A percentile compares a stretch with the other conserved stretches of the same genome.
These are phyloP conservation scores for Numenius arquata DNA, from an alignment of 2,113 vertebrate species.

Conservation along the genomic window DNA sequence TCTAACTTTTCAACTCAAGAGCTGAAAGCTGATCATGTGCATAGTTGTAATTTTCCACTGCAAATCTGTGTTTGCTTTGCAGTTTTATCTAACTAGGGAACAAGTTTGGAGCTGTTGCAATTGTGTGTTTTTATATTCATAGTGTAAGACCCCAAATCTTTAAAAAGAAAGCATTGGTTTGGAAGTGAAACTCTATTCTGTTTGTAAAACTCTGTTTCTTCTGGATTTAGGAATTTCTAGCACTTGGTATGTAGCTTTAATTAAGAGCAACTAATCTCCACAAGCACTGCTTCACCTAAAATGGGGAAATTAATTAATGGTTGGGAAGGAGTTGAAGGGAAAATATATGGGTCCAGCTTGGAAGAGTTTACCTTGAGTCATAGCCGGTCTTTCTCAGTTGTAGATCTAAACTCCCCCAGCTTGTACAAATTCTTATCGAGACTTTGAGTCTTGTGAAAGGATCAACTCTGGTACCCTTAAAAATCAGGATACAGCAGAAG, in stretches of 20 bases:
- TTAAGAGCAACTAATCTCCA: background rate
- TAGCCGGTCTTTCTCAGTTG: background rate
- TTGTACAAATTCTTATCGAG: background rate
- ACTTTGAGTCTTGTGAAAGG: background rate
- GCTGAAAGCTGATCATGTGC: background rate
- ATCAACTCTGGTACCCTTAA: background rate
- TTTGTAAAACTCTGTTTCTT: background rate
- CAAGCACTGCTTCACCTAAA: background rate
- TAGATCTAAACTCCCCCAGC: background rate
- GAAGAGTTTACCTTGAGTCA: background rate
- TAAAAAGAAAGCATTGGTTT: background rate
- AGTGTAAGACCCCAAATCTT: background rate
- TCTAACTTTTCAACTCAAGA: background rate
- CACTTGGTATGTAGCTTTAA: background rate
- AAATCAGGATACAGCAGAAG: background rate
- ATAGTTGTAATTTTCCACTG: background rate
- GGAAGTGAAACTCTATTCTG: background rate
- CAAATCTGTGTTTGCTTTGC: background rate
- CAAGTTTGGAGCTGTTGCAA: background rate
- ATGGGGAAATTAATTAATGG: background rate
- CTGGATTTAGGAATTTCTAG: background rate
- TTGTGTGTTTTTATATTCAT: background rate
- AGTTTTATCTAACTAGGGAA: background rate
- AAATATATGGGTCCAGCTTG: background rate
- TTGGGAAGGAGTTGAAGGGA: background rate